Conservation (phyloP, 2,113 vertebrate species). For the Amphilophus citrinellus region DNA sequence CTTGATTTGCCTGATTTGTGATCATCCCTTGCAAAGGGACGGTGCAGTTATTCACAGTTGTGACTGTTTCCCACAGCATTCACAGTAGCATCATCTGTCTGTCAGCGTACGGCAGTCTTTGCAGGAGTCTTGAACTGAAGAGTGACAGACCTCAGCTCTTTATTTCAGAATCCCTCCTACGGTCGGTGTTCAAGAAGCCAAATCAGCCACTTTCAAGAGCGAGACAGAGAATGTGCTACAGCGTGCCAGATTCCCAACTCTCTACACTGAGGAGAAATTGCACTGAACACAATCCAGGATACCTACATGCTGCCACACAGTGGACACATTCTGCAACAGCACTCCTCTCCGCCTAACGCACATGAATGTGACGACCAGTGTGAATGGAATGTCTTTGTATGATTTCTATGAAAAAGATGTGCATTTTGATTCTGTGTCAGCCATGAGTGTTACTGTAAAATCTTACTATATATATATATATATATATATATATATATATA, state of each 20-base stretch:
- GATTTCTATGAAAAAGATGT: slow-evolving; percentile 15
- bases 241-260: slow-evolving; percentile 34
- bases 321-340: slow-evolving; percentile 65
- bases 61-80: background rate
- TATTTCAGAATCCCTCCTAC: slow-evolving; percentile 37
- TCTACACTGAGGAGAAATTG: slow-evolving; percentile 29
- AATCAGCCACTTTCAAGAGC: slow-evolving; percentile 15
- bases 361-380: slow-evolving; percentile 40
- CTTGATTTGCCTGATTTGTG: background rate
- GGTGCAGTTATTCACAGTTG: background rate
- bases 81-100: background rate
- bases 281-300: slow-evolving; percentile 56
- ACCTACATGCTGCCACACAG: slow-evolving; percentile 68
- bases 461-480: background rate
- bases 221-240: slow-evolving; percentile 37
- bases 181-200: slow-evolving; percentile 19
- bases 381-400: slow-evolving; percentile 44
- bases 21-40: background rate
- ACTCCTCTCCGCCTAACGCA: slow-evolving; percentile 18
- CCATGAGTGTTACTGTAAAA: slow-evolving; percentile 35
- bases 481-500: background rate
- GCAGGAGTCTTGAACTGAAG: slow-evolving; percentile 29
- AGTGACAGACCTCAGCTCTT: slow-evolving; percentile 22
- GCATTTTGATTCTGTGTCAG: slow-evolving; percentile 32
- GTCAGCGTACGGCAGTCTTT: background rate